Conservation (phyloP, 2,888 invertebrate genomes). For the Endomychus coccineus region DNA sequence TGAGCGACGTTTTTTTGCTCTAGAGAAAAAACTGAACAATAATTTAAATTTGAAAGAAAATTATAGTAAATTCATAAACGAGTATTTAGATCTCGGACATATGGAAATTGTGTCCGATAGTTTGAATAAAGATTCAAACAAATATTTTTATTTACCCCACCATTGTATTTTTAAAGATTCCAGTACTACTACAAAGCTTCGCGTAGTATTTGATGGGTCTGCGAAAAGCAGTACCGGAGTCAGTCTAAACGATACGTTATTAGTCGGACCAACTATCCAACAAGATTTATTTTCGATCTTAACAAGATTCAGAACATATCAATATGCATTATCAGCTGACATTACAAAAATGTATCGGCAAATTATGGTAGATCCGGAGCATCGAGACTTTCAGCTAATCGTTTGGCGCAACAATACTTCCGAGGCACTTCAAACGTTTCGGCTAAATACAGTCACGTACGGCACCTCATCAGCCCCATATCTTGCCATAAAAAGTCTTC, state of each 20-base stretch:
- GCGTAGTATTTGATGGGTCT: too few relatives aligned
- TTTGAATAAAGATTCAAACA: background rate
- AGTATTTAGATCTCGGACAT: slow-evolving; percentile 2
- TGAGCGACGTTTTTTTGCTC: too few relatives aligned
- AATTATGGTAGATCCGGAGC: slow-evolving; percentile 24
- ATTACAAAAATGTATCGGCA: slow-evolving; percentile 38
- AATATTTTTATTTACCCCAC: slow-evolving; percentile 33
- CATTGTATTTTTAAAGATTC: slow-evolving; percentile 33
- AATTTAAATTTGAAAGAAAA: slow-evolving; percentile 1
- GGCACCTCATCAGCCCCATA: slow-evolving; percentile 30
- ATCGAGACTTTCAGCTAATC: slow-evolving; percentile 33
- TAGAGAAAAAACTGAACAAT: background rate
- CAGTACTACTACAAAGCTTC: slow-evolving; percentile 29
- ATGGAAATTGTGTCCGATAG: slow-evolving; percentile 3
- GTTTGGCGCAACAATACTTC: slow-evolving; percentile 29
- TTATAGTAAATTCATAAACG: slow-evolving; percentile 3
- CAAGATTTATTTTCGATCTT: slow-evolving; percentile 31
- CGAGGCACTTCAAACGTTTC: slow-evolving; percentile 16
- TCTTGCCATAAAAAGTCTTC: slow-evolving; percentile 25
- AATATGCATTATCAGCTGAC: slow-evolving; percentile 32
- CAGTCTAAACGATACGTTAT: slow-evolving; percentile 33
- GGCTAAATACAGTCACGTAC: slow-evolving; percentile 32
- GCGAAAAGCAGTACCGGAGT: slow-evolving; percentile 23
- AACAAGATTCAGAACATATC: slow-evolving; percentile 27
- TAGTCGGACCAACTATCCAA: slow-evolving; percentile 32